phyloP scores from a whole-genome alignment of 2,113 vertebrate species.

The Neofelis nebulosa region DNA sequence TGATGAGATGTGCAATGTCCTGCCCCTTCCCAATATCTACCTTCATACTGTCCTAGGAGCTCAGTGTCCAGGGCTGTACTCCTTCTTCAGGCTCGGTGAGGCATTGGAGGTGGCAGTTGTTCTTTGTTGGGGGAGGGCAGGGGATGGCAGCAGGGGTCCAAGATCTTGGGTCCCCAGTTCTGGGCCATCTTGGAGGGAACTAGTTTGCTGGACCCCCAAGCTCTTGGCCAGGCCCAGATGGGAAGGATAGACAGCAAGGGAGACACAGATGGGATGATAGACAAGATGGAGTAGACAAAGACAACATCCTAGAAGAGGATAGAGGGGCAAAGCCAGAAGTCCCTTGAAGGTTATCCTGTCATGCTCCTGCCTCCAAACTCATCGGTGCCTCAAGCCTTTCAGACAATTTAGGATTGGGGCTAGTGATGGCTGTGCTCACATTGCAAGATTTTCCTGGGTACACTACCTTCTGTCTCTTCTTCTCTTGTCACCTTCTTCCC shows the following conservation, averaged over 20 bases:
- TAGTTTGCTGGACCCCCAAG: background rate
- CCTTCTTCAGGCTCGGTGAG: background rate
- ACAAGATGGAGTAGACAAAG: background rate
- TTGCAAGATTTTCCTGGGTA: background rate
- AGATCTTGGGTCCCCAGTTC: background rate
- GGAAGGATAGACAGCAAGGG: background rate
- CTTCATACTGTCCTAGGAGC: background rate
- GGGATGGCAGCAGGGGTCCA: background rate
- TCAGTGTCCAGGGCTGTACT: background rate
- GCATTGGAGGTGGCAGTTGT: background rate
- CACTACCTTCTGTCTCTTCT: background rate
- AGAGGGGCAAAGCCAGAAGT: background rate
- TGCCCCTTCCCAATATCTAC: background rate
- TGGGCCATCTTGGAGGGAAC: background rate
- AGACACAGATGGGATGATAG: background rate
- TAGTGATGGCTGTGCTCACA: background rate
- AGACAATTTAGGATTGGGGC: background rate
- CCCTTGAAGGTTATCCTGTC: background rate
- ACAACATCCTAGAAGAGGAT: background rate
- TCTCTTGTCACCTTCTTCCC: background rate
- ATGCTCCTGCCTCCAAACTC: background rate
- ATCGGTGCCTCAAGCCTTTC: background rate
- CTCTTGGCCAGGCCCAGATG: background rate
- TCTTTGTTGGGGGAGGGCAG: background rate
- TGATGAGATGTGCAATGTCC: background rate